A percentile compares a stretch with the other conserved stretches of the same genome.
Evolutionary conservation across 2,888 invertebrate species (phyloP).

Genomic region (Philereme vetulata): DNA sequence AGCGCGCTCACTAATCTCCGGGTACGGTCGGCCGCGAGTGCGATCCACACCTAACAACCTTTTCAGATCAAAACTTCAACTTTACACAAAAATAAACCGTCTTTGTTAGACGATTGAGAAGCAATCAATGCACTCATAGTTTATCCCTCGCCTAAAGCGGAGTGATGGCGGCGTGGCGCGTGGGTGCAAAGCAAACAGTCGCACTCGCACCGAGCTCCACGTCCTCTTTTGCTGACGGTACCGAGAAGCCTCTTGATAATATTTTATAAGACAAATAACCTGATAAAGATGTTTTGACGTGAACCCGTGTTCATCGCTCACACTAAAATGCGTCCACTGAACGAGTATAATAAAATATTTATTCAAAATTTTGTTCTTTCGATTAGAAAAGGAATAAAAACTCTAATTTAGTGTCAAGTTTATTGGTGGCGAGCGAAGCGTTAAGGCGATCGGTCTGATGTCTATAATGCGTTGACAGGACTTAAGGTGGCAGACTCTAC

Average conservation of each 20-base stretch:
- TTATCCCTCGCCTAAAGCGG: conserved; percentile 76
- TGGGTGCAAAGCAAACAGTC: conserved; percentile 81
- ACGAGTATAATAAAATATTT: conserved; percentile 81
- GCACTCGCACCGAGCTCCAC: conserved; percentile 74
- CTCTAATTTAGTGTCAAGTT: conserved; percentile 80
- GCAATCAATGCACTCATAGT: conserved; percentile 81
- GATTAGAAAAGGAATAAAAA: conserved; percentile 71
- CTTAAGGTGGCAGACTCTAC: conserved; percentile 70
- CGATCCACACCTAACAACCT: conserved; percentile 63
- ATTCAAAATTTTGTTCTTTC: conserved; percentile 76
- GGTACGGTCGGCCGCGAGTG: conserved; percentile 65
- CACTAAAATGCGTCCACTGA: conserved; percentile 82
- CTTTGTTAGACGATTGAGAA: conserved; percentile 75
- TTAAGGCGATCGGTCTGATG: conserved; percentile 73
- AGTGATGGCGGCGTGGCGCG: conserved; percentile 80
- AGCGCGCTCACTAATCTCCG: conserved; percentile 67
- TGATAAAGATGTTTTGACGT: conserved; percentile 84
- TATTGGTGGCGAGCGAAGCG: conserved; percentile 78
- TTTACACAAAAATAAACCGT: conserved; percentile 77
- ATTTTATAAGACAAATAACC: conserved; percentile 84
- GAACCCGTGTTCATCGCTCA: conserved; percentile 83
- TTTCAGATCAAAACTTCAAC: conserved; percentile 70
- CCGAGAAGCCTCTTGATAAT: conserved; percentile 82
- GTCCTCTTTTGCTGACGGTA: conserved; percentile 82
- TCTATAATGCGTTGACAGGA: conserved; percentile 76